Evolutionary conservation across 2,888 invertebrate genomes (phyloP).

Genomic region (Rhabditoides inermis): DNA sequence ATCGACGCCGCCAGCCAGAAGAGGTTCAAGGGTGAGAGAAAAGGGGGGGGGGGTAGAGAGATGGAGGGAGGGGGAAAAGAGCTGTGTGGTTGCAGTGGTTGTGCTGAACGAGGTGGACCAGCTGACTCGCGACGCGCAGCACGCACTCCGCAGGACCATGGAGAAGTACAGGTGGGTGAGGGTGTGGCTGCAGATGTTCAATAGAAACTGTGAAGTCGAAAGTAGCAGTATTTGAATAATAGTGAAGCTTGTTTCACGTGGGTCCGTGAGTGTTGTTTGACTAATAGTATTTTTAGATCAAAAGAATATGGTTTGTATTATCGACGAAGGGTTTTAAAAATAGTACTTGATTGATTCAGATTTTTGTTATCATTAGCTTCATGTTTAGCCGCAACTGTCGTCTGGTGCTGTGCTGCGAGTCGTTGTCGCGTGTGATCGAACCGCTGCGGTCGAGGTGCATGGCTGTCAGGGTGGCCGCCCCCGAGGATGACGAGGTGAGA

Average conservation of each 20-base stretch:
- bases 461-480: conserved; percentile 81
- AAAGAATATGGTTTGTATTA: too few relatives aligned
- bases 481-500: conserved; percentile 68
- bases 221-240: too few relatives aligned
- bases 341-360: neutral
- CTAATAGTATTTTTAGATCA: too few relatives aligned
- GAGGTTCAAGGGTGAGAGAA: conserved; percentile 82
- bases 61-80: too few relatives aligned
- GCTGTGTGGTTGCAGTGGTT: conserved; percentile 65
- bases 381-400: conserved; percentile 63
- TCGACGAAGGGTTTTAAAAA: neutral
- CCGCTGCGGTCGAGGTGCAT: conserved; percentile 91
- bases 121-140: conserved; percentile 91
- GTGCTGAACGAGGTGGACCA: conserved; percentile 88
- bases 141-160: conserved; percentile 94
- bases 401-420: conserved; percentile 78
- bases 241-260: too few relatives aligned
- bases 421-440: conserved; percentile 88
- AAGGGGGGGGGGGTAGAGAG: too few relatives aligned
- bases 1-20: conserved; percentile 76
- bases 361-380: conserved; percentile 4
- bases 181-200: neutral
- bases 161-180: conserved; percentile 94
- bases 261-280: too few relatives aligned
- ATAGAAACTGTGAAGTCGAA: neutral